A percentile compares a stretch with the other conserved stretches of the same genome.
Conservation (phyloP, 2,888 invertebrate genomes). For the Eumacrocentrus americanus region DNA sequence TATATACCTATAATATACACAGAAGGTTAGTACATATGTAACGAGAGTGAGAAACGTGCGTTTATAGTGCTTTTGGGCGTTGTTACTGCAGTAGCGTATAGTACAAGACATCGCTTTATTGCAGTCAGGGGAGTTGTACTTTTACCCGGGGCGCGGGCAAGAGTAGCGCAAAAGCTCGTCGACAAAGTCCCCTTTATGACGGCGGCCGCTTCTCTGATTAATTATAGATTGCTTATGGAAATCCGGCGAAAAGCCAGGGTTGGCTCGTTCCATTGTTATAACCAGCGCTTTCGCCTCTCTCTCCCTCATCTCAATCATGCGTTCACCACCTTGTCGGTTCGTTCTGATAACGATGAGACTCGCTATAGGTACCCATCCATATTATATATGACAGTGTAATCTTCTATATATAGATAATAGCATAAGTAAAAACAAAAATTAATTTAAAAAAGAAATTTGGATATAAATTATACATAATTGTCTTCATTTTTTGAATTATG, state of each 20-base stretch:
- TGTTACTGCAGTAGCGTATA: slow-evolving; percentile 48
- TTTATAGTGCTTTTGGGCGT: slow-evolving; percentile 53
- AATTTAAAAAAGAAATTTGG: too few species aligned
- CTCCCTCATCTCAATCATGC: too few species aligned
- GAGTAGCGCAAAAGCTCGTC: neutral
- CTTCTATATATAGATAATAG: too few species aligned
- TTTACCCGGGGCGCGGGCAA: neutral
- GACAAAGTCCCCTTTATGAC: slow-evolving; percentile 34
- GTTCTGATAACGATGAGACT: too few species aligned
- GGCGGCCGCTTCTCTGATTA: slow-evolving; percentile 39
- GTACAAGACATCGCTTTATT: slow-evolving; percentile 52
- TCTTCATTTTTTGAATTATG: too few species aligned
- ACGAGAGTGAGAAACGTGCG: slow-evolving; percentile 38
- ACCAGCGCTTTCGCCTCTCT: too few species aligned
- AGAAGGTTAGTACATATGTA: slow-evolving; percentile 32
- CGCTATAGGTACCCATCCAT: too few species aligned
- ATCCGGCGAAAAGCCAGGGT: slow-evolving; percentile 35
- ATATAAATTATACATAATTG: too few species aligned
- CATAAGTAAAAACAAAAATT: too few species aligned
- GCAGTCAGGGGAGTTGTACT: slow-evolving; percentile 45
- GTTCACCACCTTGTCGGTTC: too few species aligned
- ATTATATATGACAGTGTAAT: too few species aligned
- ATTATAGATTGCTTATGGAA: slow-evolving; percentile 46
- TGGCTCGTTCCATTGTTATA: slow-evolving; percentile 23
- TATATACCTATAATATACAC: neutral